A percentile compares a stretch with the other conserved stretches of the same genome.
phyloP scores from a whole-genome alignment of 2,113 vertebrate genomes.

The Anas platyrhynchos region DNA sequence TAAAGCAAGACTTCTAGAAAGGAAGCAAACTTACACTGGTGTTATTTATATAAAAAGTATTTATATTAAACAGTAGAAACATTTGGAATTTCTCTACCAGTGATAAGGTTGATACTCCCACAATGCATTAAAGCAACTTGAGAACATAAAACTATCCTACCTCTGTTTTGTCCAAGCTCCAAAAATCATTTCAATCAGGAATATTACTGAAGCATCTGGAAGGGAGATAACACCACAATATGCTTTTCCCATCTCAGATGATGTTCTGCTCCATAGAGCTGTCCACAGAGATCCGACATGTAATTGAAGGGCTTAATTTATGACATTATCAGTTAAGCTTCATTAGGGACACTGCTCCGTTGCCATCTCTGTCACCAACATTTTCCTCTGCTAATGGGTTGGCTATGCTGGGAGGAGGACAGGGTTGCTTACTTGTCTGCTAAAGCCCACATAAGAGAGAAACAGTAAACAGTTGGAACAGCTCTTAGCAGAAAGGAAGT shows the following conservation, averaged over 20 bases:
- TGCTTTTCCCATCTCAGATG: neutral
- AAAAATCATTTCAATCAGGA: neutral
- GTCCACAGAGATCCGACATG: neutral
- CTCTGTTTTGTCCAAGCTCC: neutral
- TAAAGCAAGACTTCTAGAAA: slow-evolving; percentile 2
- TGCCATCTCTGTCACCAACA: neutral
- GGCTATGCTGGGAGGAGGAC: neutral
- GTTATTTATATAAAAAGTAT: neutral
- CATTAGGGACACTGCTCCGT: neutral
- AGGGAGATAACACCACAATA: neutral
- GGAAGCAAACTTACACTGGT: neutral
- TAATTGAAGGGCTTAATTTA: neutral
- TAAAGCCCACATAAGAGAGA: neutral
- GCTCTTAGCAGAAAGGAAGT: neutral
- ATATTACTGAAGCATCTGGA: neutral
- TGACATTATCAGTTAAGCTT: neutral
- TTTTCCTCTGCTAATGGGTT: neutral
- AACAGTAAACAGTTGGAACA: neutral
- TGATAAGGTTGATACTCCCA: neutral
- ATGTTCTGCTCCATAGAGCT: neutral
- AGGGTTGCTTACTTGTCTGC: neutral
- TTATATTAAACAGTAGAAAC: neutral
- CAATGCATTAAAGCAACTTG: neutral
- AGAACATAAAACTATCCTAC: neutral
- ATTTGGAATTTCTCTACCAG: neutral